Base-by-base conservation (phyloP, 1,140 invertebrate genomes). In the Neocloeon triangulifer region DNA sequence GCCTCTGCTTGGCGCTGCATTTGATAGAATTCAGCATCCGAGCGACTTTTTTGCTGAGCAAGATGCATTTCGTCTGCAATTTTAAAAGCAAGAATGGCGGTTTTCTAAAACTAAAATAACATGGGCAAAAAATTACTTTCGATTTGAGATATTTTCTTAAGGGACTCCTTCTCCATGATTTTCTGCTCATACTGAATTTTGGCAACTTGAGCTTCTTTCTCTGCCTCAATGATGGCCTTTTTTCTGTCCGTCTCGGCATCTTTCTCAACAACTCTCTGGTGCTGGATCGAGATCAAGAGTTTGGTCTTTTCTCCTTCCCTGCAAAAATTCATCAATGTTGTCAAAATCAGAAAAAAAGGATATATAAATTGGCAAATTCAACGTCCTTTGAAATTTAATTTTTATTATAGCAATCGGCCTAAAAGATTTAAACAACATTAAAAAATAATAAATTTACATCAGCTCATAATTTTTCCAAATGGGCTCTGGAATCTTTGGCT, bases 221-320 rank as follows among this genome's bases (percentile, higher is more conserved):
- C 79, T 9, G 84, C 84, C 55, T 82, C 78, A 40, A 91, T 89
- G 5, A 89, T 58, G 12, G 84, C 84, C 49, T 76, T 81, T 43
- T 85, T 82, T 13, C 81, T 59, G 36, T 86, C 84, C 12, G 84
- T 89, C 52, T 91, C 85, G 2, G 84, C 82, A 57, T 89, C 81
- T 56, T 89, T 89, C 55, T 91, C 84, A 0, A 89, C 75, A 27
- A 91, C 77, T 57, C 79, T 82, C 50, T 89, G 84, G 53, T 78
- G 76, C 50, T 89, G 73, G 5, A 64, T 69, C 12, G 79, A 70
- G 43, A 91, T 89, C 10, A 89, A 51, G 18, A 88, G 52, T 53
- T 88, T 86, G 0, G 84, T 88, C 49, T 88, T 89, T 45, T 91
- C 84, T 19, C 64, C 73, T 59, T 88, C 81, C 70, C 68, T 72